Percentiles rank a stretch among this genome's conserved stretches.
Evolutionary conservation across 35 echinoderm and acorn worm species (phyloP).

Genomic region (Ophiothrix spiculata): DNA sequence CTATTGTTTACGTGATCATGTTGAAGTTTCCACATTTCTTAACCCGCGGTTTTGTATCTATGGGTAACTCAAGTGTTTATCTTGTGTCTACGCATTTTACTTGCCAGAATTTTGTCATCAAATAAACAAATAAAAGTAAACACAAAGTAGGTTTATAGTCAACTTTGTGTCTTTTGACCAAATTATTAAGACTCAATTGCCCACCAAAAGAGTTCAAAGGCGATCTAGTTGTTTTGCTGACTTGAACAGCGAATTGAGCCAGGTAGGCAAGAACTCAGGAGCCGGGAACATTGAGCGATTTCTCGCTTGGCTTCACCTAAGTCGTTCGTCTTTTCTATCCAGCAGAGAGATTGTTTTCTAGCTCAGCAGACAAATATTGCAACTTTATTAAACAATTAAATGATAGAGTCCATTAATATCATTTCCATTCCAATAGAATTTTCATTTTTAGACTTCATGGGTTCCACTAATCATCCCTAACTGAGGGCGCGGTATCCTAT

Average conservation of each 20-base stretch:
- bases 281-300: not conserved
- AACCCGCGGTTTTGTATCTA: not conserved
- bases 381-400: no score
- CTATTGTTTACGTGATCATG: no score
- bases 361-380: not conserved
- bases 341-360: not conserved
- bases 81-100: not conserved
- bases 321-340: not conserved
- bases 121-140: not conserved
- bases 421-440: no score
- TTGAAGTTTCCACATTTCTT: not conserved
- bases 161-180: conserved; percentile 1
- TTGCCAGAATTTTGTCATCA: not conserved
- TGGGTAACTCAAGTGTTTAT: not conserved
- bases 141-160: not conserved
- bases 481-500: no score
- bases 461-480: no score
- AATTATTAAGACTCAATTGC: not conserved
- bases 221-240: not conserved
- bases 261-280: conserved; percentile 2
- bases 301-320: not conserved
- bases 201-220: not conserved
- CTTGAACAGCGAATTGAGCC: not conserved
- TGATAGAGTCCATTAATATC: no score
- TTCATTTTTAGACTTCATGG: no score